Evolutionary conservation across 2,888 invertebrate genomes (phyloP).

Genomic region (Ochropleura plecta): DNA sequence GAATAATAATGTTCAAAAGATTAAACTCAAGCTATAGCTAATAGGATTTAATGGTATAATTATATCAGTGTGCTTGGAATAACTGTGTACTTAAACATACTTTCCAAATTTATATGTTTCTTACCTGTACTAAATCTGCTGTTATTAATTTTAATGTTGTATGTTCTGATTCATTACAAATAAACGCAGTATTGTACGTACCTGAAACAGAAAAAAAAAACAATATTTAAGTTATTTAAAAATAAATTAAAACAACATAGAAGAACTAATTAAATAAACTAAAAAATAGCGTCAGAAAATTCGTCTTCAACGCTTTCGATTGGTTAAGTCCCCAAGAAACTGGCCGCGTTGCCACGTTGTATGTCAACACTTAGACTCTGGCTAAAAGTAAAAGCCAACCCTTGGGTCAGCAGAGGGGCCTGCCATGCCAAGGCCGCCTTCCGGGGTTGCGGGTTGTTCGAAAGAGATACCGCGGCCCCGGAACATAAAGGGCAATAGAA

Average conservation of each 20-base stretch:
- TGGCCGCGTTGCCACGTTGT: too few species aligned
- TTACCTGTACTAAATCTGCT: not conserved
- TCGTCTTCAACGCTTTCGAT: too few species aligned
- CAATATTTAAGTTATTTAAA: not conserved
- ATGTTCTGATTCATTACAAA: not conserved
- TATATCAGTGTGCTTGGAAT: not conserved
- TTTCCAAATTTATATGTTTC: not conserved
- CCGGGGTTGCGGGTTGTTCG: too few species aligned
- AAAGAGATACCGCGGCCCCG: too few species aligned
- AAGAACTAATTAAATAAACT: too few species aligned
- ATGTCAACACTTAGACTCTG: too few species aligned
- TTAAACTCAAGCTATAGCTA: not conserved
- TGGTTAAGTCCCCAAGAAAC: too few species aligned
- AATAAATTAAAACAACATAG: not conserved
- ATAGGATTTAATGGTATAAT: not conserved
- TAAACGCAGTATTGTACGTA: not conserved
- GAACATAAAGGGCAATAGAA: too few species aligned
- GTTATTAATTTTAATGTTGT: not conserved
- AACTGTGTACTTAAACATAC: not conserved
- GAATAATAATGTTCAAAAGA: not conserved
- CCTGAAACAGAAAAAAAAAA: not conserved
- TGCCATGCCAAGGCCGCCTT: too few species aligned
- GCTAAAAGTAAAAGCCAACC: too few species aligned
- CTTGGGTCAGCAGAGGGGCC: too few species aligned
- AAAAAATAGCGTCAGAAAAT: too few species aligned